Base-by-base conservation (phyloP, 1,140 invertebrate genomes). In the Drosophila leontia region DNA sequence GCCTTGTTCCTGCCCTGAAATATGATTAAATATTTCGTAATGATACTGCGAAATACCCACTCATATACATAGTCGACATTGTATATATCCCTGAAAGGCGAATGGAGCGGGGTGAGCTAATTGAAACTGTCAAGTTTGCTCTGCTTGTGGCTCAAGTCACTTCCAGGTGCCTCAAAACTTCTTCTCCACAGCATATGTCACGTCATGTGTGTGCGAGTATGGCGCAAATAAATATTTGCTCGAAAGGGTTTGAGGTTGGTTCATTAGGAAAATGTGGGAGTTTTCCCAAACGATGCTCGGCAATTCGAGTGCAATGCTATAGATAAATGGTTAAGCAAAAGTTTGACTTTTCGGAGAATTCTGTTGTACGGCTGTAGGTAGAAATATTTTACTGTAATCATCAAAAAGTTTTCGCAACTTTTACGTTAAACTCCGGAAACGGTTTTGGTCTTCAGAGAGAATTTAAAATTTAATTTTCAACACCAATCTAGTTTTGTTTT, bases 1-100 rank as follows among this genome's bases (percentile, higher is more conserved):
- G 68, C 78, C 77, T 83, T 88, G 80, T 80, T 74, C 35, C 26
- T 50, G n/a, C 13, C 47, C 23, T 50, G 35, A 88, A 84, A 88
- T 88, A 88, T 88, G 84, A 88, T 88, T 88, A 88, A 88, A 88
- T 84, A 88, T 88, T 88, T 84, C 80, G 84, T 88, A 88, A 88
- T 88, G 85, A 88, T 85, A 60, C 80, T 88, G 85, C 80, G 74
- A 59, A 80, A 80, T 78, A 41, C 51, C 63, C 17, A 13, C 11
- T 26, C 19, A 23, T 23, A 19, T 19, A 17, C 26, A 32, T 26
- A 15, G 19, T 3, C 23, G 9, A 56, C 13, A 26, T 26, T 56
- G 37, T 56, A 39, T 56, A 39, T n/a, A 15, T 42, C 12, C 39
- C 12, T 3, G 35, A 44, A 62, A 26, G 57, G 2, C 3, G 34